These are phyloP conservation scores for Galleria mellonella DNA, from an alignment of 1,140 invertebrate genomes.

Conservation along the genomic window DNA sequence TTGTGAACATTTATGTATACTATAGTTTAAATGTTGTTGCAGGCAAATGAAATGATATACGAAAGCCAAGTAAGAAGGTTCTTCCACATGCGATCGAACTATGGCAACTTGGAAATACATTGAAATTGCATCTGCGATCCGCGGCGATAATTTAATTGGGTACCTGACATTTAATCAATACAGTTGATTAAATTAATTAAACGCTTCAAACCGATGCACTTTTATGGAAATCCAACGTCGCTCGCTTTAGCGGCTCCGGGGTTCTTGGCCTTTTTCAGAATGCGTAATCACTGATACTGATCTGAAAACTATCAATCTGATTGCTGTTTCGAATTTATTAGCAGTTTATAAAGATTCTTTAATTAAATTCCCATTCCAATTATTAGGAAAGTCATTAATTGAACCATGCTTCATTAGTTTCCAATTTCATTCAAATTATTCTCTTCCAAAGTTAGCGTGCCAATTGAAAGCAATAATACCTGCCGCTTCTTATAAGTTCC, in stretches of 20 bases:
- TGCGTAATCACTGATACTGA: conserved; percentile 6
- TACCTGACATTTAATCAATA: conserved; percentile 63
- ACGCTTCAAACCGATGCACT: conserved; percentile 40
- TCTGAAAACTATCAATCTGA: conserved; percentile 1
- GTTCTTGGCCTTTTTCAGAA: conserved; percentile 22
- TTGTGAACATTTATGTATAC: not conserved
- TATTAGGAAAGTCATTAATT: no score
- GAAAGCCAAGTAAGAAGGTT: conserved; percentile 37
- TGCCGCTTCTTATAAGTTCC: not conserved
- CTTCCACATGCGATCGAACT: conserved; percentile 8
- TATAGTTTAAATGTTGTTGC: conserved; percentile 12
- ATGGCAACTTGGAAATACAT: not conserved
- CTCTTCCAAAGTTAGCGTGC: no score
- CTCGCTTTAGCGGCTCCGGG: conserved; percentile 13
- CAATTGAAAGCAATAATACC: no score
- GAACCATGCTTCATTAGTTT: no score
- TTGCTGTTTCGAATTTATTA: not conserved
- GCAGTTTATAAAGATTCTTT: no score
- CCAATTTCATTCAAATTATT: no score
- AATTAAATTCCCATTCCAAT: no score
- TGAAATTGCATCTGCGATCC: conserved; percentile 6
- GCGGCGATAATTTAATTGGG: conserved; percentile 54
- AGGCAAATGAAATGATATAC: conserved; percentile 36
- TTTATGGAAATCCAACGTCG: conserved; percentile 32
- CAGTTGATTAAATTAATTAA: conserved; percentile 60